These are phyloP conservation scores for Sinelater perroti DNA, from an alignment of 2,888 invertebrate species.

Conservation along the genomic window DNA sequence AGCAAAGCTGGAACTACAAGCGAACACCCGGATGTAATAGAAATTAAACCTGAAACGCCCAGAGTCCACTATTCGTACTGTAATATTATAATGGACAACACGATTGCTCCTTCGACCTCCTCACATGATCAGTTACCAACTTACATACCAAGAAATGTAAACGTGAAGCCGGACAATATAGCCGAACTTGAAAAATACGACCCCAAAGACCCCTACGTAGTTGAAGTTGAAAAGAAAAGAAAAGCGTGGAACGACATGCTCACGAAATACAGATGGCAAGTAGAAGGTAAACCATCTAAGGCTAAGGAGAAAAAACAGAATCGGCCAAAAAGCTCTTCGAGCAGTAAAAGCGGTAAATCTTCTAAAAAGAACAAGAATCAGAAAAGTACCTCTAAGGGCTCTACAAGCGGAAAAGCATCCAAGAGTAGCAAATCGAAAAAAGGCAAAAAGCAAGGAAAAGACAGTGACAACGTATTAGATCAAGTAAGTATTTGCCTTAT, in stretches of 20 bases:
- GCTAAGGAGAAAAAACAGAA: slow-evolving; percentile 19
- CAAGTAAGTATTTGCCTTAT: background rate
- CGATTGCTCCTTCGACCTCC: background rate
- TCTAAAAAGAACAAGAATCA: slow-evolving; percentile 18
- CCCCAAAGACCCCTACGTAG: slow-evolving; percentile 25
- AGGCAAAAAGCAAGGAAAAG: slow-evolving; percentile 25
- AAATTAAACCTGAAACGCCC: background rate
- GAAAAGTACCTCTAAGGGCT: too few species aligned
- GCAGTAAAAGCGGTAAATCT: slow-evolving; percentile 9
- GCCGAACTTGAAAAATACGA: background rate
- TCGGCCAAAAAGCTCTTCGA: background rate
- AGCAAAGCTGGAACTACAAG: background rate
- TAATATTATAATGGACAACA: too few species aligned
- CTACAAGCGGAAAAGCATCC: slow-evolving; percentile 15
- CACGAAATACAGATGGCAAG: slow-evolving; percentile 32
- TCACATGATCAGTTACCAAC: background rate
- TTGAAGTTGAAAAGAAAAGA: slow-evolving; percentile 26
- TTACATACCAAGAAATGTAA: background rate
- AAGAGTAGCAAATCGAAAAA: slow-evolving; percentile 26
- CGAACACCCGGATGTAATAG: background rate
- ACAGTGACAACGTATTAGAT: slow-evolving; percentile 25
- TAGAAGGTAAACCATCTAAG: slow-evolving; percentile 26
- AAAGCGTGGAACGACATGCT: slow-evolving; percentile 37
- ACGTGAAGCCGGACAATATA: slow-evolving; percentile 1
- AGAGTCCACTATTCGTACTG: background rate